Conservation (phyloP, 2,797 vertebrate species). For the Semaprochilodus insignis region DNA sequence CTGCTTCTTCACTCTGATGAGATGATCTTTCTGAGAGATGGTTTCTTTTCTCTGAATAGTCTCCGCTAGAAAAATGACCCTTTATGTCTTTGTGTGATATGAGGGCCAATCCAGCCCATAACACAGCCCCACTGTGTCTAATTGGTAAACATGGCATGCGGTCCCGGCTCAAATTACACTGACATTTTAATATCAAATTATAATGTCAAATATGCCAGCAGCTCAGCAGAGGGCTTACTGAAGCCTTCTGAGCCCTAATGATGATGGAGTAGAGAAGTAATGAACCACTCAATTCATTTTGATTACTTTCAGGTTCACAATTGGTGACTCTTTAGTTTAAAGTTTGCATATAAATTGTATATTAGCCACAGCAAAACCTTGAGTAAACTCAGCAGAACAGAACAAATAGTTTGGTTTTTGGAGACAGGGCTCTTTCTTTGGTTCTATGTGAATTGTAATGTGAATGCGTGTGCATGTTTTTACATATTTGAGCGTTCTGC, state of each 20-base stretch:
- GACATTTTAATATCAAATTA: slow-evolving; percentile 53
- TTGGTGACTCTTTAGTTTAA: slow-evolving; percentile 35
- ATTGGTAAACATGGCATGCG: slow-evolving; percentile 48
- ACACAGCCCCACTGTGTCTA: slow-evolving; percentile 2
- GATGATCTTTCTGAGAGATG: slow-evolving; percentile 12
- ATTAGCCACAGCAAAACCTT: slow-evolving; percentile 22
- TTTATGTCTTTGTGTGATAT: neutral
- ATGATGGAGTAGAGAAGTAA: slow-evolving; percentile 52
- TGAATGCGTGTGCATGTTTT: neutral
- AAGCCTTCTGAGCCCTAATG: slow-evolving; percentile 49
- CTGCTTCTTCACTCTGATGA: slow-evolving; percentile 12
- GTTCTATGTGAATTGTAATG: neutral
- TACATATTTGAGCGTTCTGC: neutral
- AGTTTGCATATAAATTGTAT: slow-evolving; percentile 36
- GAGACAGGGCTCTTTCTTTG: neutral
- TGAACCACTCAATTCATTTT: slow-evolving; percentile 53
- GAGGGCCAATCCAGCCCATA: neutral
- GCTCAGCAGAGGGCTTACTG: slow-evolving; percentile 38
- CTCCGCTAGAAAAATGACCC: slow-evolving; percentile 8
- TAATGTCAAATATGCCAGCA: slow-evolving; percentile 48
- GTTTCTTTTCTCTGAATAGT: slow-evolving; percentile 24
- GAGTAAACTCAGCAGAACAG: neutral
- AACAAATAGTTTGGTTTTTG: neutral
- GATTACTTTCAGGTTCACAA: slow-evolving; percentile 41
- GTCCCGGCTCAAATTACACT: slow-evolving; percentile 50